These are phyloP conservation scores for Engystomops pustulosus DNA, from an alignment of 2,113 vertebrate species.

Conservation along the genomic window DNA sequence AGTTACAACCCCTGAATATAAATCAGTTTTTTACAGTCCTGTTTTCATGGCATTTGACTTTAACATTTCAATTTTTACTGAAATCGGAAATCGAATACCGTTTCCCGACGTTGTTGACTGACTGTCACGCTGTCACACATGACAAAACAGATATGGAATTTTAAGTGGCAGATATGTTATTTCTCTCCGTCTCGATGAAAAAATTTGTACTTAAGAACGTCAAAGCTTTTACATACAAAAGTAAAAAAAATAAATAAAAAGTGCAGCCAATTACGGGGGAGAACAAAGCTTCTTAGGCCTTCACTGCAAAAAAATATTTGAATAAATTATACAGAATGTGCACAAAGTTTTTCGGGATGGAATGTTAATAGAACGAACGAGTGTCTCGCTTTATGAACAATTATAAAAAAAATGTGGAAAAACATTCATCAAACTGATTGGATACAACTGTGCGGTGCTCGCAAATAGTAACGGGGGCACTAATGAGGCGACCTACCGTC, in stretches of 20 bases:
- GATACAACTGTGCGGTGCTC: no score
- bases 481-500: no score
- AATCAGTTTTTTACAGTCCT: no score
- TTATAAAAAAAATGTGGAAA: background rate
- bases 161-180: constrained; percentile 1
- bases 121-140: no score
- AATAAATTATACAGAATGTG: background rate
- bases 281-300: background rate
- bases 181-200: background rate
- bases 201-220: background rate
- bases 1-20: no score
- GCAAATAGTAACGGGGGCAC: no score
- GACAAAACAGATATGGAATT: background rate
- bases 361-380: constrained; percentile 8
- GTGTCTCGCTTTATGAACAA: no score
- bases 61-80: no score
- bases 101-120: background rate
- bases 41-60: no score
- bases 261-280: background rate
- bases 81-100: background rate
- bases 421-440: no score
- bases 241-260: background rate
- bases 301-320: background rate
- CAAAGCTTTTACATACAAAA: background rate
- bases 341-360: constrained; percentile 1